These are phyloP conservation scores for Salpingus planirostris DNA, from an alignment of 2,888 invertebrate genomes.

Conservation along the genomic window DNA sequence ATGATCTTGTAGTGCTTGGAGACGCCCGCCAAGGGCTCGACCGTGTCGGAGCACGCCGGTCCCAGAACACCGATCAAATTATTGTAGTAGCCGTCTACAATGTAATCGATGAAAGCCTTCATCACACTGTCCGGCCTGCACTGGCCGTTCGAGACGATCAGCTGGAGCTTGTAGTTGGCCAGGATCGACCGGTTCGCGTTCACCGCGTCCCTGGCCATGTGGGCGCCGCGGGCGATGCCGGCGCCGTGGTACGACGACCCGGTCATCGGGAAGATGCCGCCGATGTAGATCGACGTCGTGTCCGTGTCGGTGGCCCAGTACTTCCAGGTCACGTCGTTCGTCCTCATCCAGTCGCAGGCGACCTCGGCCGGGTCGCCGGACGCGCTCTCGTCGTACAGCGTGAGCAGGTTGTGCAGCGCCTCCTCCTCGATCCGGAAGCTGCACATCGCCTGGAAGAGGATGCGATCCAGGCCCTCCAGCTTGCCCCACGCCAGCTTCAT, in stretches of 20 bases:
- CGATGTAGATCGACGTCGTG: conserved; percentile 44
- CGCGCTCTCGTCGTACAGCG: conserved; percentile 17
- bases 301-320: conserved; percentile 42
- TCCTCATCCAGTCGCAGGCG: conserved; percentile 60
- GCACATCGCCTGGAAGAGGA: conserved; percentile 45
- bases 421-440: conserved; percentile 44
- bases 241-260: conserved; percentile 51
- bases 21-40: conserved; percentile 69
- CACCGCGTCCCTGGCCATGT: conserved; percentile 54
- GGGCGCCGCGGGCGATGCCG: conserved; percentile 52
- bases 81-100: conserved; percentile 44
- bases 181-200: conserved; percentile 52
- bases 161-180: conserved; percentile 49
- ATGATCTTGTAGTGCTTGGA: conserved; percentile 63
- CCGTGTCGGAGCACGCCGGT: conserved; percentile 73
- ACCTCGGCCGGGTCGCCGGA: conserved; percentile 33
- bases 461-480: conserved; percentile 46
- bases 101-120: conserved; percentile 65
- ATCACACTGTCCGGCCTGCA: conserved; percentile 66
- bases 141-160: conserved; percentile 54
- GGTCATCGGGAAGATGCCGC: conserved; percentile 63
- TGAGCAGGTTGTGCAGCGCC: conserved; percentile 42
- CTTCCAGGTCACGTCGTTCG: conserved; percentile 35
- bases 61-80: conserved; percentile 65
- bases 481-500: conserved; percentile 58